Evolutionary conservation across 2,113 vertebrate species (phyloP).

Genomic region (Felis catus): F.catus_Fca126_mat1.0 CM031412.1:103493501-103494000

Average conservation of each 20-base stretch:
- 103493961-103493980: not conserved
- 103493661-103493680: slow-evolving; percentile 2
- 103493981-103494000: not conserved
- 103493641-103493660: not conserved
- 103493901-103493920: not conserved
- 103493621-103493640: not conserved
- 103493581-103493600: not conserved
- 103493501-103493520: not conserved
- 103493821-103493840: not conserved
- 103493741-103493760: not conserved
- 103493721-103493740: not conserved
- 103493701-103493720: not conserved
- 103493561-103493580: not conserved
- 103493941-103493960: not conserved
- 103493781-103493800: slow-evolving; percentile 35
- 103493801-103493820: not conserved
- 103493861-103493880: not conserved
- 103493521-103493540: not conserved
- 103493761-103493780: not conserved
- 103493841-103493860: slow-evolving; percentile 38
- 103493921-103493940: not conserved
- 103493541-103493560: not conserved
- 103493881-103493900: not conserved
- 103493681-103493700: slow-evolving; percentile 23
- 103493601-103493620: not conserved